Evolutionary conservation across 2,888 invertebrate genomes (phyloP), one percentile per base, ranked within the genome.

Genomic region (Phymatocera aterrima): DNA sequence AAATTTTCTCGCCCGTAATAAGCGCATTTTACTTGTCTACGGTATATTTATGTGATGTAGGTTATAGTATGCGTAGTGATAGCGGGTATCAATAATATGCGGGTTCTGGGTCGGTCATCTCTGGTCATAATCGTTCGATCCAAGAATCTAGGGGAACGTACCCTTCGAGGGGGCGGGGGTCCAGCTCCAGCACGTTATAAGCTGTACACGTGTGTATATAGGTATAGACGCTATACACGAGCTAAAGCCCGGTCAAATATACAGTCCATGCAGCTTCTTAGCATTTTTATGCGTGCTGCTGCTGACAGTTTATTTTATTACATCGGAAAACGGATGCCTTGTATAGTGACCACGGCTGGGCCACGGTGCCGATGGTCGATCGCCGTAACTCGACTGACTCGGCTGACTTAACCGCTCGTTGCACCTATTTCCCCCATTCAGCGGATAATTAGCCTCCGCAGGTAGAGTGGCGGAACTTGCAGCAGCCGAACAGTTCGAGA

Each of bases 301-400:
- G 88, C 87, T 90, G 90, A 90, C 90, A 90, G 87, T 89, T 89
- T 90, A 90, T 89, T 89, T 89, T 89, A 87, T 89, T 89, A 86
- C 85, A 86, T 86, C 82, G 83, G 61, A 85, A 81, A 82, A 34
- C 61, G 61, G 61, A 37, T 34, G 18, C 21, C 61, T 37, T 34
- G 24, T 64, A 12, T 31, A 64, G 61, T 37, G 18, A 64, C 61
- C 61, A 21, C 24, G 12, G 15, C 28, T 51, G 24, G 21, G 21
- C 24, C 18, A 10, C 18, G 34, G 61, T 37, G 5, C 54, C 2
- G 46, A 12, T 46, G 15, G 46, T 15, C 15, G 15, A 12, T 46
- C 46, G 15, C 1, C 46, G n/a, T 15, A 57, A 24, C 18, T 21
- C 18, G 51, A 51, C 24, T 51, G 51, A 51, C 51, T 51, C 1